Base-by-base conservation (phyloP, 1,140 invertebrate species). In the Drosophila lowei region DNA sequence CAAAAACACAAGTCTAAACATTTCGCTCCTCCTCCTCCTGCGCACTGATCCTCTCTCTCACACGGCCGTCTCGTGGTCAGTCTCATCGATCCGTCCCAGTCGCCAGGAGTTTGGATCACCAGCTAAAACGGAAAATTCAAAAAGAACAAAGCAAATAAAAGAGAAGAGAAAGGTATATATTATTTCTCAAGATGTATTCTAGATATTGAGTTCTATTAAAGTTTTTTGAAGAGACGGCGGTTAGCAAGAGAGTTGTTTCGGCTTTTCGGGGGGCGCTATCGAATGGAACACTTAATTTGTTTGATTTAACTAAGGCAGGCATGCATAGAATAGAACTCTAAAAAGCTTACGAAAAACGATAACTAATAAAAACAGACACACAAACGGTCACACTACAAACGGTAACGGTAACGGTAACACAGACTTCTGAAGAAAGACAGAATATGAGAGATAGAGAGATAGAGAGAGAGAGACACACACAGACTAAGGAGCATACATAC, bases 11-110 rank as follows among this genome's bases (percentile, higher is more conserved):
- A 89, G 85, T 90, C 80, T 81, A 86, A 81, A 77, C 70, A 86
- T 74, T 80, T 50, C 60, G 46, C 28, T 28, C 15, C 43, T 49
- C 55, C 49, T 46, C 68, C 62, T 25, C 23, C 23, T 25, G 4
- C 5, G n/a, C 50, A 16, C 60, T 42, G 28, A 38, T 68, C n/a
- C 46, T 41, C 58, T 18, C 58, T 59, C 38, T 96, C 93, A 96
- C 83, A 96, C 95, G 68, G 95, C 95, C 81, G 95, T 96, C 92
- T 96, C 95, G 81, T 96, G 95, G 89, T 96, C 95, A 86, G 94
- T 93, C 92, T 96, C 95, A 92, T 96, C 95, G 91, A 96, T 96
- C 89, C 95, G 93, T 79, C 95, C 95, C 71, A 96, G 93, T 75
- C 95, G 93, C 95, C 95, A 96, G 68, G 95, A 95, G 92, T 96